A percentile compares a stretch with the other conserved stretches of the same genome.
phyloP scores from a whole-genome alignment of 1,140 invertebrate species.

The Lutraria rhynchaena region DNA sequence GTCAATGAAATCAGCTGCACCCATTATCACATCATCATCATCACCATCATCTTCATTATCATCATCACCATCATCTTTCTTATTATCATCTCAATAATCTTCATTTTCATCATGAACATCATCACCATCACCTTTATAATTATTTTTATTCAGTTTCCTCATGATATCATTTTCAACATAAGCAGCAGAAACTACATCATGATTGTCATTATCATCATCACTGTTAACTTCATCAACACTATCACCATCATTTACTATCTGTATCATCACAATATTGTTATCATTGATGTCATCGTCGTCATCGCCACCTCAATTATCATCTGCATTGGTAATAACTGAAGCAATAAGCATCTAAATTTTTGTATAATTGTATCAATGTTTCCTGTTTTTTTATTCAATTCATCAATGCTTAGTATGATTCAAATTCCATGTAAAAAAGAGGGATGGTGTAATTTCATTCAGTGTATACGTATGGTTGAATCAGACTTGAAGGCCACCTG shows the following conservation, averaged over 20 bases:
- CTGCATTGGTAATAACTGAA: background rate
- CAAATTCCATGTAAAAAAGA: too few relatives aligned
- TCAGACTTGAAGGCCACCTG: too few relatives aligned
- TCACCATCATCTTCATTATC: too few relatives aligned
- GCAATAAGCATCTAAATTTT: background rate
- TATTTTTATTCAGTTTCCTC: too few relatives aligned
- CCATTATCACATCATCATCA: background rate
- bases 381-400: background rate
- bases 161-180: background rate
- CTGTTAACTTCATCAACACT: background rate
- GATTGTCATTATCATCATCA: background rate
- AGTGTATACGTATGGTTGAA: too few relatives aligned
- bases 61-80: too few relatives aligned
- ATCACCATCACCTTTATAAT: conserved; percentile 2
- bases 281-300: conserved; percentile 1
- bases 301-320: background rate
- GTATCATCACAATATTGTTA: background rate
- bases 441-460: too few relatives aligned
- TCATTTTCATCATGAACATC: background rate
- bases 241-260: background rate
- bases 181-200: background rate
- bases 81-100: background rate
- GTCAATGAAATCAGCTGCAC: background rate
- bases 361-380: background rate
- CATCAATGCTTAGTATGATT: too few relatives aligned